These are phyloP conservation scores for Enteromius argenteus DNA, from an alignment of 2,797 vertebrate genomes.

Conservation along the genomic window DNA sequence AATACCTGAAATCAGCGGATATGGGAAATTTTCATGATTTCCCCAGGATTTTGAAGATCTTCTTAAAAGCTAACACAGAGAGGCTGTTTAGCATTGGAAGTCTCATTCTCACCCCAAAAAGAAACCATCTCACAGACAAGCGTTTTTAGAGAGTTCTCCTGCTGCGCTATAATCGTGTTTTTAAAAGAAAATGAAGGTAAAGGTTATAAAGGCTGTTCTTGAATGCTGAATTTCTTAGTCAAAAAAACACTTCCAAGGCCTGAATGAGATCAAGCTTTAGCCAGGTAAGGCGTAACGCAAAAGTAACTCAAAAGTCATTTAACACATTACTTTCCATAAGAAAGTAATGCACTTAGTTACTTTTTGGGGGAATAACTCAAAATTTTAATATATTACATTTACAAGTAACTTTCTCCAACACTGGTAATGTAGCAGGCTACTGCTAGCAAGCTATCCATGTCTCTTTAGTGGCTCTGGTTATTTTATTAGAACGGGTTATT, in stretches of 20 bases:
- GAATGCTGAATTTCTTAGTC: background rate
- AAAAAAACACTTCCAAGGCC: too few species aligned
- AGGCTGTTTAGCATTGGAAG: slow-evolving; percentile 5
- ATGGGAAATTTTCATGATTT: slow-evolving; percentile 18
- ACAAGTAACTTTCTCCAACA: too few species aligned
- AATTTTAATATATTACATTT: too few species aligned
- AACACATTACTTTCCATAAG: too few species aligned
- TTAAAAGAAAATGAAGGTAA: background rate
- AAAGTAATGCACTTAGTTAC: too few species aligned
- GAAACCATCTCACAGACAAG: background rate
- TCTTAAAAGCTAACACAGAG: slow-evolving; percentile 27
- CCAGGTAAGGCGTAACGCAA: background rate
- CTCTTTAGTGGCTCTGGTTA: too few species aligned
- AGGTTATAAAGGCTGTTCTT: background rate
- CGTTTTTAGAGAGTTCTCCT: background rate
- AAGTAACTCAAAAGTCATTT: too few species aligned
- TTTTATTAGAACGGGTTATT: too few species aligned
- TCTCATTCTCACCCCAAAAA: slow-evolving; percentile 15
- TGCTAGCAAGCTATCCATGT: too few species aligned
- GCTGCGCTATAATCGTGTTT: background rate
- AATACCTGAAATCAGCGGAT: slow-evolving; percentile 16
- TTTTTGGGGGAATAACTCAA: too few species aligned
- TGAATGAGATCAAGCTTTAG: background rate
- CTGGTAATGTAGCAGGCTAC: too few species aligned
- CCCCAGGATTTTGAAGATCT: slow-evolving; percentile 4